Base-by-base conservation (phyloP, 2,888 invertebrate genomes). In the Hipparchia semele region DNA sequence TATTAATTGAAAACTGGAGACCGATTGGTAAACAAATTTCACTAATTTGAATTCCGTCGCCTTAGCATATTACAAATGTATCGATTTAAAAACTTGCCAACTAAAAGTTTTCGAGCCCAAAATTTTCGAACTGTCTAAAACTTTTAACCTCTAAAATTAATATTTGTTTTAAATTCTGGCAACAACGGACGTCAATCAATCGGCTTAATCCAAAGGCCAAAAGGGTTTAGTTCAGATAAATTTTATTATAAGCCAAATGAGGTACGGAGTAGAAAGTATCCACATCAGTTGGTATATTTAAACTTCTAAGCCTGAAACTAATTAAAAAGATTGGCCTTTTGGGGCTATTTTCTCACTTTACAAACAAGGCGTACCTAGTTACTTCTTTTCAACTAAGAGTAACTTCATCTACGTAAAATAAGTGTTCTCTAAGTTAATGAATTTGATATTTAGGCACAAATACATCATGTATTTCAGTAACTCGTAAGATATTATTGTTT, bases 121-220 rank as follows among this genome's bases (percentile, higher is more conserved):
- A 60, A 60, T 9, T 60, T 60, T 33, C 10, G 33, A 13, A 58
- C 13, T 2, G 13, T 58, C 8, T 33, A 12, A 33, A 10, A 60
- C 10, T 39, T 60, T 60, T 60, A 8, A 8, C 59, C 59, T 39
- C 59, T 59, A 59, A 59, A 62, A 62, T 62, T 62, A 62, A 62
- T 62, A 64, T 64, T 49, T 49, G 49, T n/a, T 64, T 64, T 64
- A 13, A 64, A 49, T 49, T 23, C 49, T 49, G 62, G 13, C 61
- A 46, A 7, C 49, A 23, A 49, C 23, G 49, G 9, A 9, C 62
- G 62, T 64, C 49, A 64, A 64, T 64, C 49, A 8, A 64, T 46
- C 39, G 39, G 39, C 59, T 60, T 9, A 59, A 33, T 33, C 59
- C 7, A 33, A 59, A 60, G 39, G 59, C 39, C 12, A 10, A 60